Conservation (phyloP, 2,888 invertebrate genomes). For the Spodoptera picta region DNA sequence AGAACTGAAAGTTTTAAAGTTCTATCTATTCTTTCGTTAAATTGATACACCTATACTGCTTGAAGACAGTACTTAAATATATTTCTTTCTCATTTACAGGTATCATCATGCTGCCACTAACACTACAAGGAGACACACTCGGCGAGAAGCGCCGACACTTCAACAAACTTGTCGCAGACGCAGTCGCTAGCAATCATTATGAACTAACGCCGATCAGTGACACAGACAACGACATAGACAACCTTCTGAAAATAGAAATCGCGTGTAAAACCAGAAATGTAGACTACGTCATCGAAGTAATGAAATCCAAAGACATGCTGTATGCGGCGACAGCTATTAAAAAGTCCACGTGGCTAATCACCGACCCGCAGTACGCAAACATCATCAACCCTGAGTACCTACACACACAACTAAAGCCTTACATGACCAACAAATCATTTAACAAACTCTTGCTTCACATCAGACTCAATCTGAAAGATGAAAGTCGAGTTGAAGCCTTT, state of each 20-base stretch:
- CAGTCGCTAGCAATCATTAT: constrained; percentile 45
- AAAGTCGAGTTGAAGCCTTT: constrained; percentile 71
- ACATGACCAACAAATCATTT: constrained; percentile 72
- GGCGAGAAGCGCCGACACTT: constrained; percentile 68
- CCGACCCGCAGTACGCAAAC: no score
- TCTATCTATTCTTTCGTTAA: no score
- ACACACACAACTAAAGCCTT: constrained; percentile 66
- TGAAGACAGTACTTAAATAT: no score
- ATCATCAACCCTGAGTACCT: constrained; percentile 31
- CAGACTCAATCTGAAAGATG: constrained; percentile 71
- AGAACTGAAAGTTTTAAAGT: no score
- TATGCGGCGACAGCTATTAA: no score
- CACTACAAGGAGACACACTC: constrained; percentile 57
- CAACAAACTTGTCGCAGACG: constrained; percentile 65
- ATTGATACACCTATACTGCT: constrained; percentile 3
- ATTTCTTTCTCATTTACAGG: constrained; percentile 25
- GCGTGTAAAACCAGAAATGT: no score
- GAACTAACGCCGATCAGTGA: constrained; percentile 55
- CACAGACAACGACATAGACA: constrained; percentile 24
- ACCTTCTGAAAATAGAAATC: no score
- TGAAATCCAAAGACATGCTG: no score
- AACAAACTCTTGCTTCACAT: constrained; percentile 73
- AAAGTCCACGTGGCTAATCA: no score
- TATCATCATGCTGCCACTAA: constrained; percentile 57
- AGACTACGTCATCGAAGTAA: no score